A percentile compares a stretch with the other conserved stretches of the same genome.
Conservation (phyloP, 2,888 invertebrate species). For the Hyppa rectilinea region DNA sequence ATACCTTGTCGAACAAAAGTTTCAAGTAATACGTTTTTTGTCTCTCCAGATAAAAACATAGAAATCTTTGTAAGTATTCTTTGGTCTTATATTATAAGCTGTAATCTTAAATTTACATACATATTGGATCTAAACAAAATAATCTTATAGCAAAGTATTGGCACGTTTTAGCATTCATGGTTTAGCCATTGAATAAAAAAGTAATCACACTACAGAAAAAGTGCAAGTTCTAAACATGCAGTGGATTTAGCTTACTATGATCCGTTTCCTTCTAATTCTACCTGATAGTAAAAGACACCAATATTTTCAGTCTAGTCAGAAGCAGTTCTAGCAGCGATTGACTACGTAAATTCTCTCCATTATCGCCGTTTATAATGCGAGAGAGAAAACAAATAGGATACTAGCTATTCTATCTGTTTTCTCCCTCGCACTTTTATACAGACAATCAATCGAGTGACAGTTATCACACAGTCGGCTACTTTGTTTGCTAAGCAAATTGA, state of each 20-base stretch:
- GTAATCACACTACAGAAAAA: neutral
- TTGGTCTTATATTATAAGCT: slow-evolving; percentile 51
- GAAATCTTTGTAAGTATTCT: slow-evolving; percentile 48
- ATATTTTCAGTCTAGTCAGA: neutral
- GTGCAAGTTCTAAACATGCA: neutral
- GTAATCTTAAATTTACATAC: slow-evolving; percentile 46
- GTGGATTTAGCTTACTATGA: neutral
- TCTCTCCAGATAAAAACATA: slow-evolving; percentile 33
- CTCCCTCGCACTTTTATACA: slow-evolving; percentile 10
- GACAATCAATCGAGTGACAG: slow-evolving; percentile 43
- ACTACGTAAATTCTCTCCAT: neutral
- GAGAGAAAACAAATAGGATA: neutral
- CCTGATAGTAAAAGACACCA: neutral
- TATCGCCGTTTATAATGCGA: neutral
- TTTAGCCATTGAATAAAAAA: neutral
- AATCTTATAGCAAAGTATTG: slow-evolving; percentile 2
- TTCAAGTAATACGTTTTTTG: neutral
- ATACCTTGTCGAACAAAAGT: neutral
- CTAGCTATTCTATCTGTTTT: neutral
- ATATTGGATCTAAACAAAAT: slow-evolving; percentile 13
- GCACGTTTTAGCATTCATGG: slow-evolving; percentile 2
- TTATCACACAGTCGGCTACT: slow-evolving; percentile 35
- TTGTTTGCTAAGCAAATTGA: slow-evolving; percentile 57
- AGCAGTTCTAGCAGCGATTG: neutral
- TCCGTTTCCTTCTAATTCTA: neutral